Evolutionary conservation across 2,113 vertebrate species (phyloP), one percentile per base, ranked within the genome.

Genomic region (Passer domesticus): DNA sequence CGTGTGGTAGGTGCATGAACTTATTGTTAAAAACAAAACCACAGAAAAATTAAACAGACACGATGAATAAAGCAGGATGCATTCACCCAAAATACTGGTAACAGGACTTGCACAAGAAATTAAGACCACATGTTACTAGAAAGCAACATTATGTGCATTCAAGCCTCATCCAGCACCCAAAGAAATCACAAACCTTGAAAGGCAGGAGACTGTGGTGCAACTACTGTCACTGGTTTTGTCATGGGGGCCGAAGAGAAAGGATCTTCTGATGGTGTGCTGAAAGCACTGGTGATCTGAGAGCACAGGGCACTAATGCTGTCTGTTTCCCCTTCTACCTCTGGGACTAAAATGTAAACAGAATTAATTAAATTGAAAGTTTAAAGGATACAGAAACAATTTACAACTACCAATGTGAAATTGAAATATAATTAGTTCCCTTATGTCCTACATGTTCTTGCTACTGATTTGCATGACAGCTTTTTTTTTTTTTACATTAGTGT

Each of bases 281-380:
- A 99, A 56, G 99, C 98, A 39, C 96, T 98, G 95, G 99, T 98
- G 96, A 99, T 99, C 98, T 99, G 99, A 69, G 99, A 99, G 90
- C 99, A 99, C 87, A 99, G 98, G 56, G 99, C 98, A 87, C 99
- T 99, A 97, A 99, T 99, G 97, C 99, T 99, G 98, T 99, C 99
- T 5, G 96, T 97, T 93, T 99, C 99, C 78, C 99, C 99, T 97
- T 99, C 99, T 15, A 99, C 96, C 96, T 99, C 99, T 31, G 98
- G 98, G 90, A 99, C 99, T 99, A 60, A 91, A 98, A 95, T 20
- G 56, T 67, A 96, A 94, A 91, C 50, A 90, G 33, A 84, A 92
- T 59, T 49, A 67, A 80, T 85, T 73, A 68, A 60, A 79, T 62
- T 43, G 39, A 41, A 90, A 50, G 73, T 33, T 78, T 86, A 74